Percentiles rank a stretch among this genome's conserved stretches.
phyloP scores from a whole-genome alignment of 2,797 vertebrate species.

The Takifugu ocellatus region DNA sequence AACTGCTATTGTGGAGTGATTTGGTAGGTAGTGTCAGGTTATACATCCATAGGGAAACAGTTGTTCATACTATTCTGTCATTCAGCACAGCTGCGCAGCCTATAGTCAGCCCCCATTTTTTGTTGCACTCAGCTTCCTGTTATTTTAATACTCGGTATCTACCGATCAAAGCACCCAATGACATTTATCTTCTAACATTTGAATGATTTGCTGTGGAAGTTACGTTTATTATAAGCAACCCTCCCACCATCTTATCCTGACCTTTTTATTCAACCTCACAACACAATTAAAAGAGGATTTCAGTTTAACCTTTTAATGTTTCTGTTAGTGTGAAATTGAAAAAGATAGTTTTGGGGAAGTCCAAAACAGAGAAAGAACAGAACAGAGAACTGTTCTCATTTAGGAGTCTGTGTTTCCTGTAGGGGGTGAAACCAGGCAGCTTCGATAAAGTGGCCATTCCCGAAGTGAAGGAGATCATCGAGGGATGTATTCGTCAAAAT shows the following conservation, averaged over 20 bases:
- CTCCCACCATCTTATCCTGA: neutral
- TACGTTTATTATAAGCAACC: neutral
- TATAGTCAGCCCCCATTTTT: conserved; percentile 23
- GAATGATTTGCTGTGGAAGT: neutral
- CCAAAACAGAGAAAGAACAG: conserved; percentile 14
- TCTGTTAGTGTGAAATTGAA: conserved; percentile 3
- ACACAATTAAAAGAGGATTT: conserved; percentile 7
- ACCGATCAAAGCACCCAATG: conserved; percentile 4
- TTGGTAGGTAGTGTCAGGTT: conserved; percentile 20
- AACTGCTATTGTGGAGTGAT: conserved; percentile 18
- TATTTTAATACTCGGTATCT: conserved; percentile 9
- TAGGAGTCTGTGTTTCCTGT: conserved; percentile 68
- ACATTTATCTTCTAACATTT: neutral
- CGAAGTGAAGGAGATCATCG: conserved; percentile 99
- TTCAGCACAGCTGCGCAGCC: conserved; percentile 27
- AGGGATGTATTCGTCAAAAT: conserved; percentile 97
- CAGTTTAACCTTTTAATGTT: neutral
- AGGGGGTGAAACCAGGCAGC: conserved; percentile 98
- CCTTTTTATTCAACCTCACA: neutral
- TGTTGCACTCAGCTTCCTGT: conserved; percentile 28
- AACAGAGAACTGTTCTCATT: conserved; percentile 50
- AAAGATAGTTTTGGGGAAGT: neutral
- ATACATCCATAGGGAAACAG: conserved; percentile 17
- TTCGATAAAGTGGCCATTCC: conserved; percentile 99
- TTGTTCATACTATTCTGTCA: conserved; percentile 22